Evolutionary conservation across 2,113 vertebrate genomes (phyloP), one percentile per base, ranked within the genome.

Genomic region (Neogale vison): DNA sequence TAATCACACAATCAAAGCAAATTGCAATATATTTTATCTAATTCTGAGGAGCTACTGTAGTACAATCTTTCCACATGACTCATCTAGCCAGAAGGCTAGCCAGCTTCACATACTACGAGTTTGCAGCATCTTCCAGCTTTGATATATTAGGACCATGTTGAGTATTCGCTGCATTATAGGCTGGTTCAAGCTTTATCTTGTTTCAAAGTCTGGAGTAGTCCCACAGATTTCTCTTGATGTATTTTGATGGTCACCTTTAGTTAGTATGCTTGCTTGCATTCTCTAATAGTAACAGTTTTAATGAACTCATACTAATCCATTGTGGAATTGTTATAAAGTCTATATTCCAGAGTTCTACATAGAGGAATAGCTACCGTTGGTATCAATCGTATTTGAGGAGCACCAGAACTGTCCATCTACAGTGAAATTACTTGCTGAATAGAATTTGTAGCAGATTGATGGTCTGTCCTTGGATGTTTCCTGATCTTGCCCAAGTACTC

Each of bases 1-100:
- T 57, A 88, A 93, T 85, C 42, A 92, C 34, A 77, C 57, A 93
- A 82, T 85, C 80, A 96, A 96, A 91, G 34, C 21, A 93, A 96
- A 92, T 29, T 80, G 24, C n/a, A 74, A 74, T 87, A 21, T 57
- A 47, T 47, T 81, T 84, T 63, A 80, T 86, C 52, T 79, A 87
- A 61, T 88, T 36, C 59, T 85, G 18, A 92, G 29, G 7, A 92
- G 23, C 10, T 21, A 76, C 67, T 96, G 47, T 15, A 88, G 42
- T 84, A 79, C 31, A 90, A 13, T 87, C 63, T 88, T 94, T 95
- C n/a, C 61, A 88, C 45, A 61, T 93, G 50, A 96, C 45, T 29
- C 26, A 47, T 45, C 9, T 65, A 88, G 55, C 42, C 42, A 94
- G 86, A 29, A 52, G 47, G 23, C 69, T 57, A 39, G 36, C 21